Percentiles rank a stretch among this genome's conserved stretches.
Conservation (phyloP, 2,113 vertebrate species). For the Pontoporia blainvillei region DNA sequence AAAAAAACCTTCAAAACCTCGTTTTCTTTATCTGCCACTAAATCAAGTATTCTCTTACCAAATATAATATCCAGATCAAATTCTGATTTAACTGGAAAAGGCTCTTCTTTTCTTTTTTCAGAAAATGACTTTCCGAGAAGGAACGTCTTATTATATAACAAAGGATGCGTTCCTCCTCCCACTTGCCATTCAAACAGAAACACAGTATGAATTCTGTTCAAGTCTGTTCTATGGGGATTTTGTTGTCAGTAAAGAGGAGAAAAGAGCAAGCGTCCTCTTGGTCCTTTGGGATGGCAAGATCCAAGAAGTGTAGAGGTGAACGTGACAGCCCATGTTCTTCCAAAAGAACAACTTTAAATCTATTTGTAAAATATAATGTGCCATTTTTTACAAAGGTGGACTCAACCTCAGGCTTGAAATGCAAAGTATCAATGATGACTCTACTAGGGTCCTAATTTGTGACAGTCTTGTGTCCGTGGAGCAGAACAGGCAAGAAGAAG, state of each 20-base stretch:
- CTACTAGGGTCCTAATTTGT: neutral
- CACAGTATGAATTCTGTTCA: neutral
- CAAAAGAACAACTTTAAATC: neutral
- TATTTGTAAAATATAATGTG: neutral
- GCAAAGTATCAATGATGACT: neutral
- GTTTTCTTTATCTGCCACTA: slow-evolving; percentile 44
- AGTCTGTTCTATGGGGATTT: neutral
- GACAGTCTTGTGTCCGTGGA: neutral
- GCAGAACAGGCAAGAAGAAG: neutral
- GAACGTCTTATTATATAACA: slow-evolving; percentile 22
- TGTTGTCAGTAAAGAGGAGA: slow-evolving; percentile 30
- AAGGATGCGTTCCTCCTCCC: neutral
- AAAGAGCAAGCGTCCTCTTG: neutral
- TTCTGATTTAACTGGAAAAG: slow-evolving; percentile 39
- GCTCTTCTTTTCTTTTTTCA: neutral
- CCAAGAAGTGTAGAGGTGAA: neutral
- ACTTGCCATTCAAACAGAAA: slow-evolving; percentile 18
- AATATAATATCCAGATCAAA: slow-evolving; percentile 37
- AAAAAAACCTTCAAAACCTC: slow-evolving; percentile 24
- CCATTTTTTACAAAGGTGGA: neutral
- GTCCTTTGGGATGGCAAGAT: neutral
- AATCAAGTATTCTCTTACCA: neutral
- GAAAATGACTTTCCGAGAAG: slow-evolving; percentile 47
- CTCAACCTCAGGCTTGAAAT: neutral
- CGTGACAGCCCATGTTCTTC: neutral